phyloP scores from a whole-genome alignment of 2,888 invertebrate species.

The Sesia apiformis region DNA sequence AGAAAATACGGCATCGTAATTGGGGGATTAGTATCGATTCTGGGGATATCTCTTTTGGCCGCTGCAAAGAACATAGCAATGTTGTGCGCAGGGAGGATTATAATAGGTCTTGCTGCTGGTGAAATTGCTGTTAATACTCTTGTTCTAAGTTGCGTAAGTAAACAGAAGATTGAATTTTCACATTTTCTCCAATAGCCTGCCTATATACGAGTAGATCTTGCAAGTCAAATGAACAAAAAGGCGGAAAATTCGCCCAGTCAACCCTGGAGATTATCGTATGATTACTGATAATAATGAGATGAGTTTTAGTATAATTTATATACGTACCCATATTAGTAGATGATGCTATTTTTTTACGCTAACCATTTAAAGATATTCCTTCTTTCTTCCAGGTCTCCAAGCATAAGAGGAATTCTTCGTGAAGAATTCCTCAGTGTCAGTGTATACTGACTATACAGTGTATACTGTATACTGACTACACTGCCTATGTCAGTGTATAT shows the following conservation, averaged over 20 bases:
- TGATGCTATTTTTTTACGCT: too few species aligned
- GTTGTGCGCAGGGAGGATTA: background rate
- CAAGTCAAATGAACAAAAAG: background rate
- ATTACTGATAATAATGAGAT: too few species aligned
- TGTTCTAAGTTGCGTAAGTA: background rate
- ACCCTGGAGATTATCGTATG: too few species aligned
- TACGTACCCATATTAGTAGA: too few species aligned
- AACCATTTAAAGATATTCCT: too few species aligned
- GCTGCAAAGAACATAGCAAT: background rate
- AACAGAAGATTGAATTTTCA: background rate
- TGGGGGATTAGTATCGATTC: background rate
- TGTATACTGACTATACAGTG: too few species aligned
- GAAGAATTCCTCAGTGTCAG: too few species aligned
- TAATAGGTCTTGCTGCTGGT: background rate
- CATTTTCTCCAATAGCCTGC: background rate
- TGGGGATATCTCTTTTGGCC: background rate
- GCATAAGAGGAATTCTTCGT: background rate
- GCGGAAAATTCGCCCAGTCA: too few species aligned
- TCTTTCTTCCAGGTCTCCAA: conserved; percentile 4
- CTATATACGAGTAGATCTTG: background rate
- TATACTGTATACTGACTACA: too few species aligned
- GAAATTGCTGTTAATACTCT: background rate
- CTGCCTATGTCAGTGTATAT: too few species aligned
- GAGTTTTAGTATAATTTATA: too few species aligned
- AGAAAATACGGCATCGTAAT: background rate